Conservation (phyloP, 1,140 invertebrate species). For the Drosophila mayri region DNA sequence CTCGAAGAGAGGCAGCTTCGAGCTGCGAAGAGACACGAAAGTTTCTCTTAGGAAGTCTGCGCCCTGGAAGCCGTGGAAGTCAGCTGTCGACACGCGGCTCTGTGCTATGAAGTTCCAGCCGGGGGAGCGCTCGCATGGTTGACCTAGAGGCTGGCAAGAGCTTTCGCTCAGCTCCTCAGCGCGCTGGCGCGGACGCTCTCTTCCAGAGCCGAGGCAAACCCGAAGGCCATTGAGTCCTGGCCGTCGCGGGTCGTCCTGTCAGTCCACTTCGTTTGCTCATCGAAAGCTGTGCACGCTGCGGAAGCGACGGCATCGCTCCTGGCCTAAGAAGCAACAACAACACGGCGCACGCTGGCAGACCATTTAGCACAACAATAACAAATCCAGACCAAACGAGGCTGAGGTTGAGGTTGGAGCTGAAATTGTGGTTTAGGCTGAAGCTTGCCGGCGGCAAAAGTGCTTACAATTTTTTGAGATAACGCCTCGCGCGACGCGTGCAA, state of each 20-base stretch:
- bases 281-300: conserved; percentile 77
- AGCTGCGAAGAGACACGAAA: conserved; percentile 10
- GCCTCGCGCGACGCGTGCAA: conserved; percentile 6
- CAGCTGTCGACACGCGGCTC: conserved; percentile 38
- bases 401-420: conserved; percentile 13
- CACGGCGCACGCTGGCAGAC: conserved; percentile 22
- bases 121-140: conserved; percentile 24
- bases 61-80: conserved; percentile 57
- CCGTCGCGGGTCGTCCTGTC: conserved; percentile 38
- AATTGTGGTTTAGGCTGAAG: conserved; percentile 7
- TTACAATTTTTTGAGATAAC: conserved; percentile 28
- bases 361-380: conserved; percentile 41
- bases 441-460: conserved; percentile 51
- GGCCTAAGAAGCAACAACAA: conserved; percentile 26
- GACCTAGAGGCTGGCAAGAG: conserved; percentile 59
- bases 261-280: conserved; percentile 81
- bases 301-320: conserved; percentile 47
- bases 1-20: too few species aligned
- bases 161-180: conserved; percentile 22
- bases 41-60: conserved; percentile 49
- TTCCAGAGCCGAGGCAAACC: conserved; percentile 59
- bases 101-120: conserved; percentile 17
- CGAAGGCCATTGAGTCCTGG: conserved; percentile 38
- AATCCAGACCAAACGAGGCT: conserved; percentile 12
- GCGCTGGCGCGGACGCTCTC: conserved; percentile 45